Percentiles rank a stretch among this genome's conserved stretches.
phyloP scores from a whole-genome alignment of 2,113 vertebrate species.

The Engraulis encrasicolus region DNA sequence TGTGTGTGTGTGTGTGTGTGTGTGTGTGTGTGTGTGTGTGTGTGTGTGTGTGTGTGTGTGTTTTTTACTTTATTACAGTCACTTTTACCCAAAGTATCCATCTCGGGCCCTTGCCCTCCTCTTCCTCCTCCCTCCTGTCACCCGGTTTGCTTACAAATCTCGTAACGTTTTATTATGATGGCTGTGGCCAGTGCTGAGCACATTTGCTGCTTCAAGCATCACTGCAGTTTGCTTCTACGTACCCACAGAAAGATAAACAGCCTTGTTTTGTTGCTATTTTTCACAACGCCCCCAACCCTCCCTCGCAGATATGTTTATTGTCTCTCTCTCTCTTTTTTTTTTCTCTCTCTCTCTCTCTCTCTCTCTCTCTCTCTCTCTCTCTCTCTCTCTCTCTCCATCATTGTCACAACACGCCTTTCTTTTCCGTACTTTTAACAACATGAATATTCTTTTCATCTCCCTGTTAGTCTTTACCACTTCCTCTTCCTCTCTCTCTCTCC shows the following conservation, averaged over 20 bases:
- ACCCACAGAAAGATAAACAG: not conserved
- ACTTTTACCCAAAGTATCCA: not conserved
- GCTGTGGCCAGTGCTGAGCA: not conserved
- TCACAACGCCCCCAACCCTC: not conserved
- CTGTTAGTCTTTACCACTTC: not conserved
- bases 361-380: not conserved
- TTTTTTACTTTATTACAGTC: too few relatives aligned
- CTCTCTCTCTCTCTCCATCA: too few relatives aligned
- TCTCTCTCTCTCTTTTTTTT: not conserved
- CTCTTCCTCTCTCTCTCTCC: not conserved
- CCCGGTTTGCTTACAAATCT: not conserved
- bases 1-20: not conserved
- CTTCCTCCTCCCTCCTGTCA: not conserved
- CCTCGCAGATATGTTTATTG: not conserved
- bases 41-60: too few relatives aligned
- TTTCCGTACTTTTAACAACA: too few relatives aligned
- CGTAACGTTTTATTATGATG: not conserved
- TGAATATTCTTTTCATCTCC: not conserved
- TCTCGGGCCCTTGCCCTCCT: too few relatives aligned
- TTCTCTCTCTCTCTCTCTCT: not conserved
- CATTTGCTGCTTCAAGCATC: not conserved
- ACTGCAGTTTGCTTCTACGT: not conserved
- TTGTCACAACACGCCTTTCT: too few relatives aligned
- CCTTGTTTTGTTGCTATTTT: not conserved
- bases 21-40: not conserved